A percentile compares a stretch with the other conserved stretches of the same genome.
Evolutionary conservation across 92 coral and sea anemone genomes (phyloP).

Genomic region (Heteractis magnifica): DNA sequence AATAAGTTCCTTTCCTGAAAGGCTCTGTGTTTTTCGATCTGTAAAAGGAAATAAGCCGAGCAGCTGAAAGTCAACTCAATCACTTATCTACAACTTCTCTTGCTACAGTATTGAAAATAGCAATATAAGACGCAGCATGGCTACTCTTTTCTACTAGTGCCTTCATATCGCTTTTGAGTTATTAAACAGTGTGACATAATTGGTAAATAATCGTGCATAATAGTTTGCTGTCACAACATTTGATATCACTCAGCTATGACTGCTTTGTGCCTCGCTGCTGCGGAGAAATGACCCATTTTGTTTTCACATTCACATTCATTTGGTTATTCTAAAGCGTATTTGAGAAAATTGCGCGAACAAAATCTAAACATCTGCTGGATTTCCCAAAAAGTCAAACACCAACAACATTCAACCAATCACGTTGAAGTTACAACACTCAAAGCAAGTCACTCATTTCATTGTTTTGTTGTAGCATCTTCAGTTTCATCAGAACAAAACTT

Average conservation of each 20-base stretch:
- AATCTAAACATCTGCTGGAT: constrained; percentile 23
- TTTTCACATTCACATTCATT: constrained; percentile 28
- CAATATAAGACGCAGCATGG: constrained; percentile 45
- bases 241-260: constrained; percentile 13
- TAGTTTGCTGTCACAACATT: constrained; percentile 41
- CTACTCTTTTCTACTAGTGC: constrained; percentile 15
- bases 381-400: constrained; percentile 7
- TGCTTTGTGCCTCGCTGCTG: constrained; percentile 22
- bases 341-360: neutral
- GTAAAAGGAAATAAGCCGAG: constrained; percentile 6
- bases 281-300: constrained; percentile 34
- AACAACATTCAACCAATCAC: neutral
- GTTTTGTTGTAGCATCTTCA: neutral
- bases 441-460: neutral
- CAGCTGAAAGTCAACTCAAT: constrained; percentile 1
- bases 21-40: neutral
- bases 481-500: constrained; percentile 4
- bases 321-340: constrained; percentile 5
- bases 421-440: neutral
- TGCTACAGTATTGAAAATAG: constrained; percentile 30
- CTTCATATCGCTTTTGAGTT: constrained; percentile 34
- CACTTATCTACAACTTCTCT: constrained; percentile 18
- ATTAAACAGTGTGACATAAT: constrained; percentile 45
- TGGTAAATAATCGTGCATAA: constrained; percentile 39
- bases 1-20: constrained; percentile 2